A percentile compares a stretch with the other conserved stretches of the same genome.
Conservation (phyloP, 2,888 invertebrate genomes). For the Epirrhoe alternata region DNA sequence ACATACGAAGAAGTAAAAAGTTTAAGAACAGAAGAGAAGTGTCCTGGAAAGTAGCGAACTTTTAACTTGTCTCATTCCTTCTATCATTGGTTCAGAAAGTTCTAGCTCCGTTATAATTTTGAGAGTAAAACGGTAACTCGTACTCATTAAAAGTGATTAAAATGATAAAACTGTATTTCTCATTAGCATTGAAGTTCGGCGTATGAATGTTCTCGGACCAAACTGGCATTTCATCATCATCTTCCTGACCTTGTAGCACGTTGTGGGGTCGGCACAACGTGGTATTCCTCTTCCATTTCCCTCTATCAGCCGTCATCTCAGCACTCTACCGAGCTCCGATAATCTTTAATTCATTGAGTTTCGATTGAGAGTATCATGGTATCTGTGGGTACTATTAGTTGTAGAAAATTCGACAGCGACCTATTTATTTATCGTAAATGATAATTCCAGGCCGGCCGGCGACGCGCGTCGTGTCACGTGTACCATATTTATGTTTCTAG, state of each 20-base stretch:
- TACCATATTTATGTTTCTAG: constrained; percentile 41
- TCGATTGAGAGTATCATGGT: not conserved
- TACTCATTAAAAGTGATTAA: not conserved
- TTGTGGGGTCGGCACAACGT: too few species aligned
- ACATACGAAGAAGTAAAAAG: too few species aligned
- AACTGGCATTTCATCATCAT: not conserved
- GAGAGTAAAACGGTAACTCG: not conserved
- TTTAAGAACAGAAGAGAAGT: too few species aligned
- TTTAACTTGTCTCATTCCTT: not conserved
- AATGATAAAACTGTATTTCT: constrained; percentile 19
- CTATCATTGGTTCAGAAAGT: not conserved
- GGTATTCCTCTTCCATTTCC: too few species aligned
- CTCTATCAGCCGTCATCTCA: too few species aligned
- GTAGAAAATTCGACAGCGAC: constrained; percentile 43
- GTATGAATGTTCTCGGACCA: not conserved
- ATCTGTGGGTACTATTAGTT: constrained; percentile 25
- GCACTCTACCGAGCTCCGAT: not conserved
- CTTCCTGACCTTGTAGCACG: too few species aligned
- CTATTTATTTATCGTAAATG: constrained; percentile 56
- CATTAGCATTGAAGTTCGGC: constrained; percentile 18
- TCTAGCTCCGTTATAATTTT: not conserved
- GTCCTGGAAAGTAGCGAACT: too few species aligned
- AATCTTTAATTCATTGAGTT: not conserved
- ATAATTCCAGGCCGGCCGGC: constrained; percentile 52
- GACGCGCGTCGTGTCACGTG: constrained; percentile 46